A percentile compares a stretch with the other conserved stretches of the same genome.
Evolutionary conservation across 2,113 vertebrate genomes (phyloP).

Genomic region (Eurypyga helias): DNA sequence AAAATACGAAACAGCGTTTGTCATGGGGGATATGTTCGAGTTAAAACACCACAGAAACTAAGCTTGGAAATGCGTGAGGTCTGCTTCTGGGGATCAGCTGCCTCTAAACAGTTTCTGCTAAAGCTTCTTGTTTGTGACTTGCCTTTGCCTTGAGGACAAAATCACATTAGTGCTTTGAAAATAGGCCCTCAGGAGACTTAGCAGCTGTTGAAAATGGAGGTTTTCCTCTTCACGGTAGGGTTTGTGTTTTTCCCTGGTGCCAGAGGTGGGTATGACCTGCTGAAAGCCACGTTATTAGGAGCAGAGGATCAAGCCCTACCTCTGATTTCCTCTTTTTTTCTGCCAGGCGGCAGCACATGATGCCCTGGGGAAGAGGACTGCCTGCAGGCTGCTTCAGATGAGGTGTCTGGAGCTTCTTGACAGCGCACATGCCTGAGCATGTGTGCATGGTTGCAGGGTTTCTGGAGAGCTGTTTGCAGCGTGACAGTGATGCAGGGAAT

Average conservation of each 20-base stretch:
- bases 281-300: background rate
- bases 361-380: background rate
- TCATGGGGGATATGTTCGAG: fast-evolving
- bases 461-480: background rate
- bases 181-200: fast-evolving
- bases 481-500: fast-evolving
- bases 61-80: background rate
- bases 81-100: background rate
- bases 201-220: fast-evolving
- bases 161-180: background rate
- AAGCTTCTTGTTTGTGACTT: background rate
- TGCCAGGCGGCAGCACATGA: background rate
- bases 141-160: background rate
- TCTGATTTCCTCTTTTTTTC: background rate
- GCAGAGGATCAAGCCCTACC: background rate
- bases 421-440: fast-evolving
- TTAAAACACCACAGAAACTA: background rate
- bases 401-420: background rate
- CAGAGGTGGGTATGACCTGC: background rate
- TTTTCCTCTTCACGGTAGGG: background rate
- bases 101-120: background rate
- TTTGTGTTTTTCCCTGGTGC: background rate
- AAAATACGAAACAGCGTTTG: background rate
- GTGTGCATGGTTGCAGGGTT: fast-evolving
- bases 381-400: background rate